Percentiles rank a stretch among this genome's conserved stretches.
These are phyloP conservation scores for Agrotis exclamationis DNA, from an alignment of 2,888 invertebrate species.

Conservation along the genomic window DNA sequence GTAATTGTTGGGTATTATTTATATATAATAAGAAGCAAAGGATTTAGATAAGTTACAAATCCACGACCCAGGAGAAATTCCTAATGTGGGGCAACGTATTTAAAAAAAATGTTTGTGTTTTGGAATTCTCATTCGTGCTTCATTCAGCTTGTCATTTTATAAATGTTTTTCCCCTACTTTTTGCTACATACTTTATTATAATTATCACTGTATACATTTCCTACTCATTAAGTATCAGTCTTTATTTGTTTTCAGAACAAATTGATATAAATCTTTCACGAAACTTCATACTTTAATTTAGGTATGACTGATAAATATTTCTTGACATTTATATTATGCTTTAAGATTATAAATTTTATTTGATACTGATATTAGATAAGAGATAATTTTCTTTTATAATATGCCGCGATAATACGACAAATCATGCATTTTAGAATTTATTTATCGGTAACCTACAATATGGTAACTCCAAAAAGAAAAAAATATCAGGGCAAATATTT, in stretches of 20 bases:
- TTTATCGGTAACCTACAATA: constrained; percentile 38
- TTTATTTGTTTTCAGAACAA: constrained; percentile 30
- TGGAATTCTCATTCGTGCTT: too few relatives aligned
- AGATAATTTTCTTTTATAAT: constrained; percentile 49
- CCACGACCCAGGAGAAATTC: too few relatives aligned
- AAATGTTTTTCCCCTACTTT: background rate
- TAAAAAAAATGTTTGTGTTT: too few relatives aligned
- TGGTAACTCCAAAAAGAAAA: constrained; percentile 10
- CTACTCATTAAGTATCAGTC: background rate
- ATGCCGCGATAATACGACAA: constrained; percentile 52
- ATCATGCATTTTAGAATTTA: constrained; percentile 36
- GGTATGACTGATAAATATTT: constrained; percentile 54
- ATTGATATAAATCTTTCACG: constrained; percentile 39
- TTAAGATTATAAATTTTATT: constrained; percentile 54
- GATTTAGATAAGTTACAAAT: too few relatives aligned
- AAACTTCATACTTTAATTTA: constrained; percentile 23
- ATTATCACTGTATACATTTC: constrained; percentile 1
- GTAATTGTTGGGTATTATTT: background rate
- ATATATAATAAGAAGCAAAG: too few relatives aligned
- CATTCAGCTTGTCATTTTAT: background rate
- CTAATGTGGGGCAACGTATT: too few relatives aligned
- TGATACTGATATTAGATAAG: constrained; percentile 55
- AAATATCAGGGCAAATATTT: background rate
- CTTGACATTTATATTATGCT: constrained; percentile 53
- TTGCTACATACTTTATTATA: background rate